Evolutionary conservation across 1,140 invertebrate species (phyloP), one percentile per base, ranked within the genome.

Genomic region (Drosophila simulans): DNA sequence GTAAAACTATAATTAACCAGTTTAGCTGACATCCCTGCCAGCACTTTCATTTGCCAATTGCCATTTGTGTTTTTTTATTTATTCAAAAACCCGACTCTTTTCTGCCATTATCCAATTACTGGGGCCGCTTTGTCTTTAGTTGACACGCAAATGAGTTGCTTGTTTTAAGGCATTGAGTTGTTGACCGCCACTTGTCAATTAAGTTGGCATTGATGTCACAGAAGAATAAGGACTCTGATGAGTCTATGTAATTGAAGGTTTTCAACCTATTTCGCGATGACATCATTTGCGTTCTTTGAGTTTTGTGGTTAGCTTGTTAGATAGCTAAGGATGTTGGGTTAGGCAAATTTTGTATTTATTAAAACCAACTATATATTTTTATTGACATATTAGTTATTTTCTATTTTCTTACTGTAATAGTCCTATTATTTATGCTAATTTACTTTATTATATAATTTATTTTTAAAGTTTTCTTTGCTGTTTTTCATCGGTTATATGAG

Each of bases 161-260:
- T 82, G 60, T 77, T 80, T 25, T 40, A 17, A 22, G 69, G 37
- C 69, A 82, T 82, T 83, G 56, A 82, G 74, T 74, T 83, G 80
- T 83, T 70, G 49, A 56, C 59, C 49, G 70, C 34, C 40, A 71
- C 76, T 68, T 69, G 37, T 75, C 72, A 66, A 76, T 75, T 76
- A 76, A 56, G 35, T 37, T 55, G 43, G 20, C 15, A 40, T 65
- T 13, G 34, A 42, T 62, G 52, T 69, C 64, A 12, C 49, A 69
- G 25, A 70, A 70, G 64, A 70, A 69, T 48, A 48, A 48, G 34
- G 27, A 17, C 20, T 17, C 20, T 27, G 27, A 69, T 70, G 66
- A 56, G 51, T 39, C 34, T 35, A 5, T 34, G 39, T 53, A 56
- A 56, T 56, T 56, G n/a, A 13, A 27, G 13, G 64, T 48, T 48